Conservation (phyloP, 2,888 invertebrate genomes). For the Chironomus riparius region DNA sequence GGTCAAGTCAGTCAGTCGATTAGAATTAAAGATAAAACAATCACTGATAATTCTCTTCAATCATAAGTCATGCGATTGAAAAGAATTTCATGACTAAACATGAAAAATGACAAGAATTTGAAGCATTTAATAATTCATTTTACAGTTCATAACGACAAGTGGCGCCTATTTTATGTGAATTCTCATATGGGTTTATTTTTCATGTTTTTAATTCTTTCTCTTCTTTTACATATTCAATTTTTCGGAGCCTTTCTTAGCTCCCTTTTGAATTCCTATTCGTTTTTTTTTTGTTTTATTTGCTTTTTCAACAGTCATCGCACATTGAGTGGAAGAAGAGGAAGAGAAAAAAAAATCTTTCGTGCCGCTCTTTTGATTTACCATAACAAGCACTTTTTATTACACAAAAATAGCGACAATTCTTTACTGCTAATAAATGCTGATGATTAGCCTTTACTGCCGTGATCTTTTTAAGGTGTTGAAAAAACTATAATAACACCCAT, state of each 20-base stretch:
- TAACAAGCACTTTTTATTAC: slow-evolving; percentile 21
- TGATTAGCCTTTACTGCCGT: slow-evolving; percentile 8
- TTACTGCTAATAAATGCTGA: neutral
- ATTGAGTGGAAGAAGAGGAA: neutral
- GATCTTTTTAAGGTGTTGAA: slow-evolving; percentile 22
- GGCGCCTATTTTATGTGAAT: slow-evolving; percentile 23
- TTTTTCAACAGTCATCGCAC: neutral
- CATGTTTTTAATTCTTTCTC: slow-evolving; percentile 4
- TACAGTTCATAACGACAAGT: slow-evolving; percentile 26
- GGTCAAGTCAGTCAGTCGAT: neutral
- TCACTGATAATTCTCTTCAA: neutral
- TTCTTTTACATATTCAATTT: slow-evolving; percentile 4
- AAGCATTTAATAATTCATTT: slow-evolving; percentile 27
- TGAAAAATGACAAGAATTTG: neutral
- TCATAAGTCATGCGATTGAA: neutral
- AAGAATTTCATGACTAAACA: neutral
- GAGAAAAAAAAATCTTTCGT: neutral
- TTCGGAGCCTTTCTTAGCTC: neutral
- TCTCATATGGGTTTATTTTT: slow-evolving; percentile 22
- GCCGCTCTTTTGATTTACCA: neutral
- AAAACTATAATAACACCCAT: slow-evolving; percentile 19
- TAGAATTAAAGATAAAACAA: slow-evolving; percentile 7
- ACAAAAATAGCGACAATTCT: slow-evolving; percentile 20
- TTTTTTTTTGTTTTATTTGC: neutral
- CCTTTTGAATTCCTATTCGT: neutral